Evolutionary conservation across 2,797 vertebrate genomes (phyloP).

Genomic region (Antrozous pallidus): DNA sequence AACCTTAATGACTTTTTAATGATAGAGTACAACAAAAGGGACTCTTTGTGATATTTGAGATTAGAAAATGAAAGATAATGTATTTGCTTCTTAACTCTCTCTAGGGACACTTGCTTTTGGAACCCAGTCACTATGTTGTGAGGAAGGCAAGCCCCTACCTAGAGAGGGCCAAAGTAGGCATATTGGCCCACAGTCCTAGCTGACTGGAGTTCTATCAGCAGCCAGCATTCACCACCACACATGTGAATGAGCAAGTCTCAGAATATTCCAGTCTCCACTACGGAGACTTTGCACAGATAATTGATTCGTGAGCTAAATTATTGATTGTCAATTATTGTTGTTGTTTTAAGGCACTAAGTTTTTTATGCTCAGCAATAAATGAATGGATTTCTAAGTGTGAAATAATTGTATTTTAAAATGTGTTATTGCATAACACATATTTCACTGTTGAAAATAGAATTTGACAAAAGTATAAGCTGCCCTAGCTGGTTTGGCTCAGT

Average conservation of each 20-base stretch:
- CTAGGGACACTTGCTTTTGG: neutral
- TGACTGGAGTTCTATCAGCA: neutral
- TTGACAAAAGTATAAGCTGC: neutral
- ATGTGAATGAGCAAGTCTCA: neutral
- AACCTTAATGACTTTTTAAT: neutral
- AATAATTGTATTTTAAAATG: constrained; percentile 34
- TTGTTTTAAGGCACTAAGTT: neutral
- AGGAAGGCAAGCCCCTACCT: neutral
- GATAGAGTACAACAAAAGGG: neutral
- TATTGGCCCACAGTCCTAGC: neutral
- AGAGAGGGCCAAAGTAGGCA: neutral
- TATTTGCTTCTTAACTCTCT: neutral
- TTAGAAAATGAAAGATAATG: neutral
- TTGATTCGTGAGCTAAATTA: neutral
- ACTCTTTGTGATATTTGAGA: neutral
- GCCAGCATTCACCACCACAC: neutral
- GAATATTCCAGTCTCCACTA: neutral
- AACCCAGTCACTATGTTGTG: neutral
- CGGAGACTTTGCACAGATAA: neutral
- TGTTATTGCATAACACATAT: neutral
- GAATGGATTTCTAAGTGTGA: neutral
- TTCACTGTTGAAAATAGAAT: neutral
- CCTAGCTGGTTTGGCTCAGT: too few relatives aligned
- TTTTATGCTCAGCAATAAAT: neutral
- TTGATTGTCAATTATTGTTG: neutral